These are phyloP conservation scores for Empis stercorea DNA, from an alignment of 2,888 invertebrate species.

Conservation along the genomic window DNA sequence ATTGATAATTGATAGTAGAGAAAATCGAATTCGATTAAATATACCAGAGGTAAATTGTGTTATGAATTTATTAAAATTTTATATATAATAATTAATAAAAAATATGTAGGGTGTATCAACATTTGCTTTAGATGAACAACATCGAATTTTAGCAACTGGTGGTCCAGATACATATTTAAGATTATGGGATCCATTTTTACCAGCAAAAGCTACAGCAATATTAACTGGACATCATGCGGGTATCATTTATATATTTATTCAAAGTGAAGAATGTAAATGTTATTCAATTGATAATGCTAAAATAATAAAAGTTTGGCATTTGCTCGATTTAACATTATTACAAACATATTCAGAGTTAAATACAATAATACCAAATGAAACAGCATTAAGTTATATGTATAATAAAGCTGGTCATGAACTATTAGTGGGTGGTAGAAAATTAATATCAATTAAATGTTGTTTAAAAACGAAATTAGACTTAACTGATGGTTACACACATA, in stretches of 20 bases:
- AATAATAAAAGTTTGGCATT: constrained; percentile 63
- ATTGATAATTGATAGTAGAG: not conserved
- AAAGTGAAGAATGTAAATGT: constrained; percentile 49
- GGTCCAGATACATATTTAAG: constrained; percentile 63
- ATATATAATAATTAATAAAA: not conserved
- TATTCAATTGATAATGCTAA: constrained; percentile 62
- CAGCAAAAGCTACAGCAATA: constrained; percentile 46
- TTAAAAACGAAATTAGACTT: constrained; percentile 51
- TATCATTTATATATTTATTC: constrained; percentile 52
- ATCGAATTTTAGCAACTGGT: constrained; percentile 51
- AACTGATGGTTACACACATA: constrained; percentile 62
- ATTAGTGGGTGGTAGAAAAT: constrained; percentile 49
- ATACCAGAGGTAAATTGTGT: not conserved
- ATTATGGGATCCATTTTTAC: constrained; percentile 71
- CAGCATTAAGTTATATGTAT: constrained; percentile 48
- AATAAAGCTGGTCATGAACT: constrained; percentile 52
- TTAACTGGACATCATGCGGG: constrained; percentile 59
- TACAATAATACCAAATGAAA: constrained; percentile 47
- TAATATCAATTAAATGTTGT: constrained; percentile 51
- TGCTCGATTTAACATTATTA: constrained; percentile 49
- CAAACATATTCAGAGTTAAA: constrained; percentile 55
- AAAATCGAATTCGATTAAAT: not conserved
- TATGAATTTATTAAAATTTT: no score
- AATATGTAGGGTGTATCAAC: constrained; percentile 37
- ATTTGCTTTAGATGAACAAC: constrained; percentile 46